Evolutionary conservation across 2,888 invertebrate genomes (phyloP).

Genomic region (Melieria crassipennis): DNA sequence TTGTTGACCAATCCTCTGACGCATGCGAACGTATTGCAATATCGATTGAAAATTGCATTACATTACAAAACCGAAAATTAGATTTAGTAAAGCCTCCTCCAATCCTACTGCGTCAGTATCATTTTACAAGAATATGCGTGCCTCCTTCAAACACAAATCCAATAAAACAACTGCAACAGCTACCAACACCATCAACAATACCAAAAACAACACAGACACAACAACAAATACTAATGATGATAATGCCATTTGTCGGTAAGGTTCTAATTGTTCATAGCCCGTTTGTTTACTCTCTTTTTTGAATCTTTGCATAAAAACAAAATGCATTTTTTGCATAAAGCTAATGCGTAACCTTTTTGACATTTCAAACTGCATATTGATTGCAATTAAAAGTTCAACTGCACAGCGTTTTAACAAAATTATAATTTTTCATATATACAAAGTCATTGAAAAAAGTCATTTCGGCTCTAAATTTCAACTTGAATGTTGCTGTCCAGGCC

Average conservation of each 20-base stretch:
- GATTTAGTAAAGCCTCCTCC: constrained; percentile 48
- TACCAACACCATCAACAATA: constrained; percentile 21
- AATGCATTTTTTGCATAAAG: background rate
- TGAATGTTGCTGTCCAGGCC: no score
- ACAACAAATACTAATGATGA: constrained; percentile 55
- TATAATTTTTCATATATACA: no score
- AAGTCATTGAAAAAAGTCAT: no score
- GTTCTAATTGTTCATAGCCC: background rate
- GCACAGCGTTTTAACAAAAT: no score
- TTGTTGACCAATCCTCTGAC: no score
- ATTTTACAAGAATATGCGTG: constrained; percentile 60
- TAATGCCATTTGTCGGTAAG: constrained; percentile 60
- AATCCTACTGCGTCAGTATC: constrained; percentile 49
- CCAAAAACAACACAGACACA: constrained; percentile 41
- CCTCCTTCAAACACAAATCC: constrained; percentile 59
- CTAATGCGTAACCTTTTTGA: no score
- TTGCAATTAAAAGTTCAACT: no score
- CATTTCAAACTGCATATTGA: no score
- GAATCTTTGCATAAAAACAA: background rate
- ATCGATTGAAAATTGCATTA: no score
- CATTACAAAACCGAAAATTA: no score
- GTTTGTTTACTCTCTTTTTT: background rate
- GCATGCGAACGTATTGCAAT: no score
- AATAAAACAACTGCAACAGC: constrained; percentile 47
- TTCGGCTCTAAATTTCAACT: no score